Percentiles rank a stretch among this genome's conserved stretches.
Conservation (phyloP, 2,797 vertebrate genomes). For the Nyctibius grandis region DNA sequence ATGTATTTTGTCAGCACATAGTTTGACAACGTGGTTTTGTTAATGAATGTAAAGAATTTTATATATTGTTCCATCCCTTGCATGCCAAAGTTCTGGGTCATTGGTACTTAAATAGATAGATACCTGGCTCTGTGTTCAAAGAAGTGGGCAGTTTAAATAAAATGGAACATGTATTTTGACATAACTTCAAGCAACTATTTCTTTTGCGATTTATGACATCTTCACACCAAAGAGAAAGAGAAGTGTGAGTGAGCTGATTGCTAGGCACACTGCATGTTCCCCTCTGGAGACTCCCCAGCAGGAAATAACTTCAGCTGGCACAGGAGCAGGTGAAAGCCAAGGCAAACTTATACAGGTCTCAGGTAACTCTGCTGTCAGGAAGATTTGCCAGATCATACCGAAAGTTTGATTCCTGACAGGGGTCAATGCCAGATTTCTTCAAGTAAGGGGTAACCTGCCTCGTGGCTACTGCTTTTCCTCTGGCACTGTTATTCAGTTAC, state of each 20-base stretch:
- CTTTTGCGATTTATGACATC: background rate
- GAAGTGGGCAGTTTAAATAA: background rate
- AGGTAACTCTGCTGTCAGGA: background rate
- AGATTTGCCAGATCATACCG: background rate
- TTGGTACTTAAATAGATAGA: background rate
- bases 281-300: background rate
- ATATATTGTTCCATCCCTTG: background rate
- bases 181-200: background rate
- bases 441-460: background rate
- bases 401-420: background rate
- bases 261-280: background rate
- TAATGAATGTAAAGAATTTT: background rate
- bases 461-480: background rate
- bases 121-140: background rate
- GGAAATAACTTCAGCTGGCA: background rate
- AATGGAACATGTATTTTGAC: background rate
- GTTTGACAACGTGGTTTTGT: background rate
- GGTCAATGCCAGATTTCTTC: background rate
- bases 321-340: background rate
- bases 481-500: background rate
- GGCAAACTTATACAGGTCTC: background rate
- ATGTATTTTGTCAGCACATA: background rate
- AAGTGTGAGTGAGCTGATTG: background rate
- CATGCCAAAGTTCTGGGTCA: background rate
- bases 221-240: background rate